A percentile compares a stretch with the other conserved stretches of the same genome.
Evolutionary conservation across 2,797 vertebrate species (phyloP).

Genomic region (Microchirus variegatus): DNA sequence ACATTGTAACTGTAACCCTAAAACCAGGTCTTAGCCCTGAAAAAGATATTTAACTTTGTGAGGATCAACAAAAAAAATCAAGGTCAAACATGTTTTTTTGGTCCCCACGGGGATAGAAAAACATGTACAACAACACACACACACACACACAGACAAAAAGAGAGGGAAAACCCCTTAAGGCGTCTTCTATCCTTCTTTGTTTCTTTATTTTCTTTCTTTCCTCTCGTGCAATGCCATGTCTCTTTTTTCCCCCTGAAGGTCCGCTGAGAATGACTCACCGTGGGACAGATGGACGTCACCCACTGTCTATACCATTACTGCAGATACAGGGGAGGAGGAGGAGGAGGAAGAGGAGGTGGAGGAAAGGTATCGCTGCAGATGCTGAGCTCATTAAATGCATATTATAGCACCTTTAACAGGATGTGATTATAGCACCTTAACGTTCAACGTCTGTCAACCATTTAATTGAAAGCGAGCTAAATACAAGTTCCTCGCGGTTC

Average conservation of each 20-base stretch:
- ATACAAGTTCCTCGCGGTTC: constrained; percentile 28
- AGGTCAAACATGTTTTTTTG: too few species aligned
- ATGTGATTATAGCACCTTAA: constrained; percentile 43
- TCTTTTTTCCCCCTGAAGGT: constrained; percentile 62
- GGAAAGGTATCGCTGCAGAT: constrained; percentile 48
- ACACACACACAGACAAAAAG: too few species aligned
- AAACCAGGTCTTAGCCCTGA: too few species aligned
- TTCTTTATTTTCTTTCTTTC: neutral
- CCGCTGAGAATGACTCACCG: constrained; percentile 66
- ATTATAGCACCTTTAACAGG: constrained; percentile 40
- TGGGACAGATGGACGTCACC: constrained; percentile 79
- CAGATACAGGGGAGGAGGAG: constrained; percentile 20
- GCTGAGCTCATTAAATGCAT: constrained; percentile 40
- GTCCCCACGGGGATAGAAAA: too few species aligned
- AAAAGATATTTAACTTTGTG: too few species aligned
- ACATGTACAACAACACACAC: too few species aligned
- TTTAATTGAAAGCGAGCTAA: constrained; percentile 57
- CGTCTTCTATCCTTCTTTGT: too few species aligned
- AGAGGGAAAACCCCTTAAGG: too few species aligned
- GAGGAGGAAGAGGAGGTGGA: constrained; percentile 29
- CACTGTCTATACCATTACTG: constrained; percentile 47
- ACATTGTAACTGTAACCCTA: too few species aligned
- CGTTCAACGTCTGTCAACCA: constrained; percentile 45
- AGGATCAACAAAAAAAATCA: too few species aligned
- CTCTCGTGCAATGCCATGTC: constrained; percentile 4